Conservation (phyloP, 2,888 invertebrate genomes). For the Cristatella mucedo region DNA sequence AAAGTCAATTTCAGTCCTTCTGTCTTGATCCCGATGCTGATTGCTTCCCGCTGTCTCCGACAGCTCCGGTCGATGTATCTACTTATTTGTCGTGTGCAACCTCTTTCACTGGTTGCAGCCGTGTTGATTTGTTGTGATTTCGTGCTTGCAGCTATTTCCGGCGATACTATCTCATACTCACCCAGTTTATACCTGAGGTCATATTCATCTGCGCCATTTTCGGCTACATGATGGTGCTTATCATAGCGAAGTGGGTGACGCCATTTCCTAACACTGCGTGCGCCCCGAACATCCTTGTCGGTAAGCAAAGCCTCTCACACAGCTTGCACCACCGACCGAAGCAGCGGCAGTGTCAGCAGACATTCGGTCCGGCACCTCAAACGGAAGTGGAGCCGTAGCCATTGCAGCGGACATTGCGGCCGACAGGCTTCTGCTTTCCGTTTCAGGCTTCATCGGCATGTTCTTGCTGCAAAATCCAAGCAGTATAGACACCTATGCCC, state of each 20-base stretch:
- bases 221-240: constrained; percentile 81
- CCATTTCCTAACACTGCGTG: constrained; percentile 44
- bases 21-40: too few species aligned
- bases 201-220: constrained; percentile 76
- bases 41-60: too few species aligned
- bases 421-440: too few species aligned
- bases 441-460: constrained; percentile 92
- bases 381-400: too few species aligned
- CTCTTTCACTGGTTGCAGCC: too few species aligned
- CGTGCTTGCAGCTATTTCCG: constrained; percentile 38
- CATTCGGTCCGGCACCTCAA: too few species aligned
- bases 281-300: constrained; percentile 85
- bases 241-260: constrained; percentile 86
- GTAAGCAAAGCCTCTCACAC: constrained; percentile 14
- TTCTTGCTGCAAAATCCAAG: constrained; percentile 58
- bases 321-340: neutral
- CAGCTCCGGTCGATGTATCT: too few species aligned
- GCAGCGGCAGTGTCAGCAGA: neutral
- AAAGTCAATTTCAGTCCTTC: too few species aligned
- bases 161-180: constrained; percentile 61
- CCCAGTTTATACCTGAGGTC: constrained; percentile 88
- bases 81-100: too few species aligned
- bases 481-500: too few species aligned
- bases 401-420: too few species aligned
- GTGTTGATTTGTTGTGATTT: too few species aligned